Conservation (phyloP, 2,113 vertebrate species). For the Barnardius zonarius region DNA sequence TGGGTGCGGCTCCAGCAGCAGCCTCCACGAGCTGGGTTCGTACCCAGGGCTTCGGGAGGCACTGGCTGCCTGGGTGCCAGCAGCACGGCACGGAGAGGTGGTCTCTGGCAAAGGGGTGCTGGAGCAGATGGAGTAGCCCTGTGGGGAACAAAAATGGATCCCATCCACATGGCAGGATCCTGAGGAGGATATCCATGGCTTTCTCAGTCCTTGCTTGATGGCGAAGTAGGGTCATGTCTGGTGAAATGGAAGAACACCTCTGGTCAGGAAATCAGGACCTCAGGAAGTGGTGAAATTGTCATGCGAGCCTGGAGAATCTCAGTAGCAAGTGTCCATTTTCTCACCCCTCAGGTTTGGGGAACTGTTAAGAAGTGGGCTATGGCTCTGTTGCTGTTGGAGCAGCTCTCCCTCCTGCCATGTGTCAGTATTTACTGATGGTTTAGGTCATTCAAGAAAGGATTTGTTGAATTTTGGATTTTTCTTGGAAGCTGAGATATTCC, state of each 20-base stretch:
- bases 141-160: not conserved
- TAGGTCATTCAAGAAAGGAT: not conserved
- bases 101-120: not conserved
- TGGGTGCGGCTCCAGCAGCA: not conserved
- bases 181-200: not conserved
- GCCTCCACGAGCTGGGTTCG: rapidly evolving
- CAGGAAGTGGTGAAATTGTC: not conserved
- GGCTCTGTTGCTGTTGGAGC: not conserved
- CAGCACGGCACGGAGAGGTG: too few relatives aligned
- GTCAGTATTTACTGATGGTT: not conserved
- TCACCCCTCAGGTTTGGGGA: not conserved
- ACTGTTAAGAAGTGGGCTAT: not conserved
- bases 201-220: not conserved
- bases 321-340: not conserved
- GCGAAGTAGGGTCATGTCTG: not conserved
- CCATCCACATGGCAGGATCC: not conserved
- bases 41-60: too few relatives aligned
- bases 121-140: not conserved
- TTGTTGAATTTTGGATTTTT: not conserved
- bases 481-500: not conserved
- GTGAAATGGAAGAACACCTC: not conserved
- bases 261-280: not conserved
- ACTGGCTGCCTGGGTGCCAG: not conserved
- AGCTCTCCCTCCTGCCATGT: not conserved
- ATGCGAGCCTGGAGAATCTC: not conserved